Conservation (phyloP, 92 coral and sea anemone species). For the Porites rus region DNA sequence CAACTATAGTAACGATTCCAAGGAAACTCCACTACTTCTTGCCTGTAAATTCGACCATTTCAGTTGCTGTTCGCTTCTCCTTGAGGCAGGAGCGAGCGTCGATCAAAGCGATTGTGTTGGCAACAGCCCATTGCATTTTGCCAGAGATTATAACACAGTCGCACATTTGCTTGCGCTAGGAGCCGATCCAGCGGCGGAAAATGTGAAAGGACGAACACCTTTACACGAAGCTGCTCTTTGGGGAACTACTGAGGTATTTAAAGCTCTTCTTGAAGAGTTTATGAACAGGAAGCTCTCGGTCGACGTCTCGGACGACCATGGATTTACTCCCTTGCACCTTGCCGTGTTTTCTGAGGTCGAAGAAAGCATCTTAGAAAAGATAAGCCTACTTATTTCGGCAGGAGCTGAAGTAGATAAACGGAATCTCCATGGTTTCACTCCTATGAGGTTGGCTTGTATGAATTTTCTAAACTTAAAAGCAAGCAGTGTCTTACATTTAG, state of each 20-base stretch:
- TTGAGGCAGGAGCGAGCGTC: slow-evolving; percentile 41
- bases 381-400: slow-evolving; percentile 38
- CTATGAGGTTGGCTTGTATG: slow-evolving; percentile 38
- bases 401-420: slow-evolving; percentile 50
- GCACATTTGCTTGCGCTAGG: slow-evolving; percentile 38
- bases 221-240: slow-evolving; percentile 53
- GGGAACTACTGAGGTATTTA: slow-evolving; percentile 31
- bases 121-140: slow-evolving; percentile 50
- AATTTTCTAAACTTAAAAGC: slow-evolving; percentile 1
- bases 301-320: slow-evolving; percentile 25
- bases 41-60: slow-evolving; percentile 36
- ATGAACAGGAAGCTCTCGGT: slow-evolving; percentile 17
- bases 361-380: slow-evolving; percentile 37
- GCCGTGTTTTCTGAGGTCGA: slow-evolving; percentile 44
- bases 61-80: slow-evolving; percentile 38
- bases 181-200: slow-evolving; percentile 25
- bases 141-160: slow-evolving; percentile 22
- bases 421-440: slow-evolving; percentile 23
- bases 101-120: slow-evolving; percentile 50
- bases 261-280: slow-evolving; percentile 32
- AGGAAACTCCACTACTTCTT: slow-evolving; percentile 41
- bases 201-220: slow-evolving; percentile 38
- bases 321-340: slow-evolving; percentile 44
- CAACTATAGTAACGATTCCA: slow-evolving; percentile 37
- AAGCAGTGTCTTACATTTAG: slow-evolving; percentile 18